Evolutionary conservation across 2,113 vertebrate species (phyloP).

Genomic region (Peucedramus taeniatus): DNA sequence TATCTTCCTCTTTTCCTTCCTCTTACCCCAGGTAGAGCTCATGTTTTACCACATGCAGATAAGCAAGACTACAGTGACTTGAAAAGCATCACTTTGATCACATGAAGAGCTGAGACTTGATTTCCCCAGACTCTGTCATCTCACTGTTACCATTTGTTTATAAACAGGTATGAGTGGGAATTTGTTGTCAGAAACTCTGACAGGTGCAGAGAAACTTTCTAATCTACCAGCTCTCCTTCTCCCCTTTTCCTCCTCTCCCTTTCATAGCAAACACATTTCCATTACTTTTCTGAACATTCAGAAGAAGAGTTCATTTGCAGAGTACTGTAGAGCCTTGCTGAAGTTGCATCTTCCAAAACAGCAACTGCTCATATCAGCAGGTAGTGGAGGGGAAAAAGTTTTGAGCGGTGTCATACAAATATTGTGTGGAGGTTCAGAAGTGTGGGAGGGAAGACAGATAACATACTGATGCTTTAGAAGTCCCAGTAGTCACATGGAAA

Average conservation of each 20-base stretch:
- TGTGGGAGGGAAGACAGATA: not conserved
- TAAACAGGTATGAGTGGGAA: not conserved
- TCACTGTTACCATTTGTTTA: conserved; percentile 5
- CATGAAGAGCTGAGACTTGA: not conserved
- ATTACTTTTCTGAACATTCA: not conserved
- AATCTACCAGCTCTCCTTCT: not conserved
- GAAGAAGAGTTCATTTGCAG: not conserved
- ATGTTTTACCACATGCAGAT: not conserved
- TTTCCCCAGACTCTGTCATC: conserved; percentile 11
- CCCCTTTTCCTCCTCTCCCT: not conserved
- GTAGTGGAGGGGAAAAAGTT: not conserved
- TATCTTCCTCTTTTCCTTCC: not conserved
- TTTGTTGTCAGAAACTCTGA: not conserved
- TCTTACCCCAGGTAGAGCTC: not conserved
- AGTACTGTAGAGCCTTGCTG: not conserved
- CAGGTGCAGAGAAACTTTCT: not conserved
- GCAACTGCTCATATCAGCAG: not conserved
- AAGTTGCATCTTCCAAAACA: not conserved
- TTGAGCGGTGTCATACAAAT: not conserved
- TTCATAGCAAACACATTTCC: not conserved
- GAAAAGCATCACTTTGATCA: not conserved
- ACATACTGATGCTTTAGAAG: not conserved
- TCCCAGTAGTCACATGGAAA: not conserved
- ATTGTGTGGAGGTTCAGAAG: not conserved
- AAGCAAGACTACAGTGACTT: not conserved